These are phyloP conservation scores for Drosophila leonis DNA, from an alignment of 2,888 invertebrate species.

Conservation along the genomic window DNA sequence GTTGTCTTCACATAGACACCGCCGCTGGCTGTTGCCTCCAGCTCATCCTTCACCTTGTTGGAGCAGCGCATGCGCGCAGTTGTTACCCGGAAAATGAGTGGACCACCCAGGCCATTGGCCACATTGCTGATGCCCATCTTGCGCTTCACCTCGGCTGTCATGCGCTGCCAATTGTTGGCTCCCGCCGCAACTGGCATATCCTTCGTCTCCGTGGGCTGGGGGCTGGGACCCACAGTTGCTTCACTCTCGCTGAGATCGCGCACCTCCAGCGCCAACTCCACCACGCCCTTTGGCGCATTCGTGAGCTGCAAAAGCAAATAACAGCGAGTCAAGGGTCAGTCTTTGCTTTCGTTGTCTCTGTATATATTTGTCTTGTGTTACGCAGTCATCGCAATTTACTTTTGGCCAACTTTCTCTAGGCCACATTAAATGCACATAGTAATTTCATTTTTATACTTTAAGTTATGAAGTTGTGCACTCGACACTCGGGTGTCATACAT, in stretches of 20 bases:
- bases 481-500: conserved; percentile 20
- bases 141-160: conserved; percentile 82
- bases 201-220: conserved; percentile 9
- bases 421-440: conserved; percentile 40
- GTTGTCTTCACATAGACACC: conserved; percentile 92
- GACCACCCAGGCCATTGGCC: conserved; percentile 44
- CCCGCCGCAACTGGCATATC: conserved; percentile 5
- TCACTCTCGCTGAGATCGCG: conserved; percentile 74
- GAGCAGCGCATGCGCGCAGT: conserved; percentile 85
- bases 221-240: neutral
- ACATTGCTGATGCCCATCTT: conserved; percentile 81
- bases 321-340: conserved; percentile 33
- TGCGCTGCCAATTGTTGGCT: conserved; percentile 76
- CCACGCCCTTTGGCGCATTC: conserved; percentile 83
- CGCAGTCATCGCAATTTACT: conserved; percentile 47
- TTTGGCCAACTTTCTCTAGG: conserved; percentile 49
- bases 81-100: conserved; percentile 76
- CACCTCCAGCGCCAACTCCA: conserved; percentile 84
- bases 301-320: conserved; percentile 62
- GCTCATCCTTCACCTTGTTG: conserved; percentile 85
- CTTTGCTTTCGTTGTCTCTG: conserved; percentile 30
- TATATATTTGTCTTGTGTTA: conserved; percentile 29
- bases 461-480: conserved; percentile 29
- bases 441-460: conserved; percentile 39
- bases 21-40: conserved; percentile 82